Evolutionary conservation across 2,113 vertebrate species (phyloP), one percentile per base, ranked within the genome.

Genomic region (Tyrannus savana): DNA sequence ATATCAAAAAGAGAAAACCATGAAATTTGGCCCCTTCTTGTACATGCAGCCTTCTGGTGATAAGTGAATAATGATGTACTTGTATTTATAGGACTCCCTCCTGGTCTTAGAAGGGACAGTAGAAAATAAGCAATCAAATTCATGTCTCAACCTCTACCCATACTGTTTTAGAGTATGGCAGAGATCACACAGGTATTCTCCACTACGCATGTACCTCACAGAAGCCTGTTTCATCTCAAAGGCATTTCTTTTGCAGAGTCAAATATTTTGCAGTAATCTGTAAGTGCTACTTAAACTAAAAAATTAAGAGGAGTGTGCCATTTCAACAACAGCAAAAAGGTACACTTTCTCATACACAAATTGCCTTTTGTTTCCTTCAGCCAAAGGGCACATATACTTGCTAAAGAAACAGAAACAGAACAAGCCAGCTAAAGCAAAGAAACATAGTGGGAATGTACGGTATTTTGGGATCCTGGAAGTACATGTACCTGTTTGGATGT

Each of bases 51-150:
- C 10, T 91, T 91, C 39, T 80, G 39, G 22, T 50, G 10, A 39
- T 47, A 77, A 16, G 0, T 76, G n/a, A 80, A 44, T 47, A 76
- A 76, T 10, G 19, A 84, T 12, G 12, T 41, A n/a, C 21, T 76
- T 0, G 0, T 50, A 68, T 46, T 72, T 30, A 49, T 0, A 59
- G 68, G 28, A 55, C 28, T 55, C 56, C 10, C 21, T 77, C 39
- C 63, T 59, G 22, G 25, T 76, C 24, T 79, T 68, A 41, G 25
- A 71, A 60, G 15, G 37, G 41, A 62, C 19, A 33, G 22, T 12
- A 68, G 22, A 87, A 89, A 73, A 76, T 2, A 7, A 73, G 17
- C 33, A 80, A 24, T 28, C 67, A 19, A 74, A 52, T 41, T 69
- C 33, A 64, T 42, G 17, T 17, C 18, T 89, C 52, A 89, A 46